phyloP scores from a whole-genome alignment of 2,113 vertebrate species.

The Tupaia tana region DNA sequence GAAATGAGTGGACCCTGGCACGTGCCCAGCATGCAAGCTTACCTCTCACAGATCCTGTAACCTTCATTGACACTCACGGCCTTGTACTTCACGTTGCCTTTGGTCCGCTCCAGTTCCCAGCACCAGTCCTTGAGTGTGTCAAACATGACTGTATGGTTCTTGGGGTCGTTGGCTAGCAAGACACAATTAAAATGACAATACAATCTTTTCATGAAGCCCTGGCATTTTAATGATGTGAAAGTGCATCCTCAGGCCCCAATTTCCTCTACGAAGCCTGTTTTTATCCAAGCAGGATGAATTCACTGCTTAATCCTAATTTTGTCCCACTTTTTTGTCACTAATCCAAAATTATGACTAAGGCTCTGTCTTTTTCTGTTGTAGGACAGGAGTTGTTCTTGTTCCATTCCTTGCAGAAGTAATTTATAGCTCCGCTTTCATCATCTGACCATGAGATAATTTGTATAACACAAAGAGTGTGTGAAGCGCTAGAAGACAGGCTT shows the following conservation, averaged over 20 bases:
- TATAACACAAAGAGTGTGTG: slow-evolving; percentile 39
- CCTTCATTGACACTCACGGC: slow-evolving; percentile 87
- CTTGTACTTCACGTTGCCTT: slow-evolving; percentile 88
- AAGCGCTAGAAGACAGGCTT: slow-evolving; percentile 44
- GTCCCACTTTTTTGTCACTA: background rate
- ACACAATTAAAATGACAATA: slow-evolving; percentile 24
- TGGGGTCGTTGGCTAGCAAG: slow-evolving; percentile 77
- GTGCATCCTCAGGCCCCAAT: background rate
- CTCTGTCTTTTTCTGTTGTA: slow-evolving; percentile 4
- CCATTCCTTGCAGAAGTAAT: slow-evolving; percentile 61
- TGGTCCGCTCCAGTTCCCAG: slow-evolving; percentile 90
- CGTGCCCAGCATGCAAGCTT: slow-evolving; percentile 19
- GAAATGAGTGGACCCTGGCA: fast-evolving
- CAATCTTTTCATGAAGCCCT: background rate
- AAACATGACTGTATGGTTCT: slow-evolving; percentile 89
- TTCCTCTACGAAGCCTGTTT: background rate
- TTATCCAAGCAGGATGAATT: slow-evolving; percentile 6
- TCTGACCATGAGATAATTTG: slow-evolving; percentile 56
- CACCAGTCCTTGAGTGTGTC: slow-evolving; percentile 90
- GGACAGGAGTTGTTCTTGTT: slow-evolving; percentile 28
- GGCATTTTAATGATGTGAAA: background rate
- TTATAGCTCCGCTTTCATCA: slow-evolving; percentile 61
- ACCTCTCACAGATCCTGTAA: slow-evolving; percentile 89
- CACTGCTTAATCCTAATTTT: background rate
- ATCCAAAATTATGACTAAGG: slow-evolving; percentile 19